Base-by-base conservation (phyloP, 2,797 vertebrate species). In the Channa striata region DNA sequence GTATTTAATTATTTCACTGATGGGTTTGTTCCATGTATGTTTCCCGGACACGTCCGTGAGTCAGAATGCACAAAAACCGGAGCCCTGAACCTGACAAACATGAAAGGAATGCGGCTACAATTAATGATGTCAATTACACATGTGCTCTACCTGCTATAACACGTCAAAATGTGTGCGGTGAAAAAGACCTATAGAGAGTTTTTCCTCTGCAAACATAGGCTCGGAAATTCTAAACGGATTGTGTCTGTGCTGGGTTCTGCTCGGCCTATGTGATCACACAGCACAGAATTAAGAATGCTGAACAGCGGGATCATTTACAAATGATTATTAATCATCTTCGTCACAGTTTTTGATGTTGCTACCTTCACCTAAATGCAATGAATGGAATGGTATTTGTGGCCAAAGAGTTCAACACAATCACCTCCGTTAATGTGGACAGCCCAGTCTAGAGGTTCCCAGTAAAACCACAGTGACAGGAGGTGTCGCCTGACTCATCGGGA, bases 51-150 rank as follows among this genome's bases (percentile, higher is more conserved):
- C 11, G 8, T 23, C 12, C 58, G 10, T 8, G 56, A 70, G 30
- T 57, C 48, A 44, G 25, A 20, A 19, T 36, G 51, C n/a, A 56
- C 34, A 19, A 49, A 9, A 57, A 34, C 23, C 37, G 25, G 30
- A 30, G 51, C 58, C 21, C 1, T 11, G 25, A 51, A 56, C 42
- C 33, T 69, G 63, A 76, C 68, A 34, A 58, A 74, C 65, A 49
- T 46, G 59, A 66, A 60, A 67, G 81, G 82, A 80, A 80, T 82
- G 75, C 39, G 49, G 61, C 53, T 37, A 48, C 42, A 48, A 59
- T 77, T 72, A 81, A 62, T 77, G 49, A 62, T 50, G 60, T 68
- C 58, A 63, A 65, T 79, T 84, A 81, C 63, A 74, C 44, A 30
- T 68, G 23, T 48, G 36, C 56, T 63, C 62, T 61, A 57, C 82